phyloP scores from a whole-genome alignment of 2,888 invertebrate species.

The Oscheius sp. region DNA sequence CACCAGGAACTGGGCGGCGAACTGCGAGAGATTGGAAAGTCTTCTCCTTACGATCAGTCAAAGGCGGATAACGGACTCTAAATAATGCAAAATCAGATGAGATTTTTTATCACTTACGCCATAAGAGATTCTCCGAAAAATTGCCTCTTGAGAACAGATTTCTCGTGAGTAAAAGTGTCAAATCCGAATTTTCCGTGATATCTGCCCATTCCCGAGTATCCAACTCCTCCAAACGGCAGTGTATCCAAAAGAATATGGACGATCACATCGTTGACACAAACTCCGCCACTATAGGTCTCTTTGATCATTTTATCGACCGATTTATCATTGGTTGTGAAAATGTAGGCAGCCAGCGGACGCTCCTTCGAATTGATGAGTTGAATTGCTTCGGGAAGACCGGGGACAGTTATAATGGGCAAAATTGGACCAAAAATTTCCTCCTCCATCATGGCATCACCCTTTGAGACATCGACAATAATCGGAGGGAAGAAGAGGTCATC shows the following conservation, averaged over 20 bases:
- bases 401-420: conserved; percentile 85
- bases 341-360: conserved; percentile 87
- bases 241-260: conserved; percentile 78
- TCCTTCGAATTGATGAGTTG: conserved; percentile 82
- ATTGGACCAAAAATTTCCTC: conserved; percentile 97
- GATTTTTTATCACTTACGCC: conserved; percentile 52
- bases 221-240: conserved; percentile 97
- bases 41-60: conserved; percentile 54
- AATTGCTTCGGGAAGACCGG: conserved; percentile 87
- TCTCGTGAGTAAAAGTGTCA: conserved; percentile 91
- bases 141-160: conserved; percentile 73
- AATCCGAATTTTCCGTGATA: conserved; percentile 88
- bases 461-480: conserved; percentile 79
- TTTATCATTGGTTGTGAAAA: conserved; percentile 81
- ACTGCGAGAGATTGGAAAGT: conserved; percentile 50
- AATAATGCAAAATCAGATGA: conserved; percentile 34
- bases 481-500: conserved; percentile 84
- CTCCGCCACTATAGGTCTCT: conserved; percentile 83
- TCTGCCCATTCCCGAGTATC: conserved; percentile 87
- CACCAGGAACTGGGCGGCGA: conserved; percentile 35
- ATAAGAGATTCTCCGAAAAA: conserved; percentile 64
- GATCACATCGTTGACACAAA: conserved; percentile 82
- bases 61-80: conserved; percentile 63
- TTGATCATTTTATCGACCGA: conserved; percentile 77
- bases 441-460: conserved; percentile 77